These are phyloP conservation scores for Zophobas morio DNA, from an alignment of 1,140 invertebrate species.

Conservation along the genomic window DNA sequence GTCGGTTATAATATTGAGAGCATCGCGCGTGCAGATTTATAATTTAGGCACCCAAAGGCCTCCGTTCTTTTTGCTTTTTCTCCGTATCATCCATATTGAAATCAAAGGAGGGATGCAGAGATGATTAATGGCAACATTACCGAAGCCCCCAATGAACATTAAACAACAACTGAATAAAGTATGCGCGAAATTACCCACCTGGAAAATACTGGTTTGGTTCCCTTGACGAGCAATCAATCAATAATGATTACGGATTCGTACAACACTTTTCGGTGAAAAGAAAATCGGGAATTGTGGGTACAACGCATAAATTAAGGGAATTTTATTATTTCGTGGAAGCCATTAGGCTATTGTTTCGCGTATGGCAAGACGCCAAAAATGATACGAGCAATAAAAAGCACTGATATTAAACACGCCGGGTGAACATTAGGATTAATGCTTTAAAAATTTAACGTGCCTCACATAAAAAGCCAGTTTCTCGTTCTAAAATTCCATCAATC, in stretches of 20 bases:
- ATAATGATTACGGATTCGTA: neutral
- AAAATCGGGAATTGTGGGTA: neutral
- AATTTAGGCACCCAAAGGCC: too few relatives aligned
- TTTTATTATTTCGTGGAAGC: constrained; percentile 18
- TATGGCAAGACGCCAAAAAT: constrained; percentile 25
- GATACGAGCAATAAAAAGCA: constrained; percentile 10
- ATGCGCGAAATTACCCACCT: neutral
- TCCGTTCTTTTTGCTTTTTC: neutral
- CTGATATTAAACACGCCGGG: neutral
- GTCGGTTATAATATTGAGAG: too few relatives aligned
- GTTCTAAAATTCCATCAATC: neutral
- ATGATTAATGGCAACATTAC: neutral
- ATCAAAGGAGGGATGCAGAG: neutral
- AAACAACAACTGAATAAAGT: constrained; percentile 8
- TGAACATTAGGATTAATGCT: constrained; percentile 23
- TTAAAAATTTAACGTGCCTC: constrained; percentile 14
- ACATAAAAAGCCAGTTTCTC: constrained; percentile 13
- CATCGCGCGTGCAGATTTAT: too few relatives aligned
- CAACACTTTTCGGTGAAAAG: neutral
- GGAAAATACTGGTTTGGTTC: neutral
- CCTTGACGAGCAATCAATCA: neutral
- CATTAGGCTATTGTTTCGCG: constrained; percentile 10
- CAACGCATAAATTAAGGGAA: neutral
- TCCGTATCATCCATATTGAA: neutral
- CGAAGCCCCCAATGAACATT: constrained; percentile 8